Conservation (phyloP, 2,113 vertebrate genomes). For the Gymnorhina tibicen region DNA sequence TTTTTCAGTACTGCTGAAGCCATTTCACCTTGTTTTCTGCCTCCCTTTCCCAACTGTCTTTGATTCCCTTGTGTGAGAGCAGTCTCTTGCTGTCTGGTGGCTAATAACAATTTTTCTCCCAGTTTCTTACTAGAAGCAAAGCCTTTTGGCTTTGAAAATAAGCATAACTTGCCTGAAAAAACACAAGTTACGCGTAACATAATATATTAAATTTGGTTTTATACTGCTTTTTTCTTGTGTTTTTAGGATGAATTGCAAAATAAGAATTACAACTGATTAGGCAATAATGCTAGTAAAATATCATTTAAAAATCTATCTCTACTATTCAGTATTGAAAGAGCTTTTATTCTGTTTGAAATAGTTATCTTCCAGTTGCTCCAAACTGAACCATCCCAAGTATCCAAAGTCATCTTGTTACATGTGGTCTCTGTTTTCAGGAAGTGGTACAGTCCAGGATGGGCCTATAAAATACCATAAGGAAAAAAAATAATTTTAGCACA, state of each 20-base stretch:
- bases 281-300: not conserved
- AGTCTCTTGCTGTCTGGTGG: not conserved
- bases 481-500: not conserved
- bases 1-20: not conserved
- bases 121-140: not conserved
- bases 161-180: not conserved
- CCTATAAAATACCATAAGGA: not conserved
- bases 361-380: not conserved
- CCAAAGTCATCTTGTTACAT: not conserved
- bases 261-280: not conserved
- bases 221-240: not conserved
- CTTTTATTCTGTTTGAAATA: not conserved
- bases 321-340: not conserved
- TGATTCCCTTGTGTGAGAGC: not conserved
- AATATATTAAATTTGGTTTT: not conserved
- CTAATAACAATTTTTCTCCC: not conserved
- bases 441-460: not conserved
- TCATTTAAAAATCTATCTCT: not conserved
- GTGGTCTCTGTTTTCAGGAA: not conserved
- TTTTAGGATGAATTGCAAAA: not conserved
- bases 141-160: not conserved
- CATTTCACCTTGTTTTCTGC: not conserved
- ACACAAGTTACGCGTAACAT: not conserved
- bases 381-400: not conserved
- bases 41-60: not conserved